phyloP scores from a whole-genome alignment of 2,797 vertebrate genomes.

The Hephaestus fuliginosus region DNA sequence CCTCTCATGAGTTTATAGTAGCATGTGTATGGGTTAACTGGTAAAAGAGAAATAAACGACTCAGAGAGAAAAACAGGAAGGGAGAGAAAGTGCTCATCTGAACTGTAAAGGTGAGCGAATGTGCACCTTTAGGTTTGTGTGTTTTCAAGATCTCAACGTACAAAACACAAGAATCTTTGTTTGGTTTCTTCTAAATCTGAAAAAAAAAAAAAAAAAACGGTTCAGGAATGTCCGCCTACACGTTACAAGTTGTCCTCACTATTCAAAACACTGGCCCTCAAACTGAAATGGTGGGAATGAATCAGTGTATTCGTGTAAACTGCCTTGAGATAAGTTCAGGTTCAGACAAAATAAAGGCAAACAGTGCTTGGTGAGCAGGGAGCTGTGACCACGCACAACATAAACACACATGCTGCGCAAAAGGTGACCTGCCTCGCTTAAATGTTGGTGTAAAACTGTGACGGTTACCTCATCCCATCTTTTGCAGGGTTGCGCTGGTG shows the following conservation, averaged over 20 bases:
- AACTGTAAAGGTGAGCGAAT: background rate
- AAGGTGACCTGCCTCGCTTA: constrained; percentile 39
- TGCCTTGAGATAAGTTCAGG: constrained; percentile 42
- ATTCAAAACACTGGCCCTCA: background rate
- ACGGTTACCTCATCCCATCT: background rate
- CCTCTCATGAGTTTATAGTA: constrained; percentile 33
- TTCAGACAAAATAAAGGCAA: constrained; percentile 63
- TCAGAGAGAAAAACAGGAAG: background rate
- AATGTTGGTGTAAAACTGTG: background rate
- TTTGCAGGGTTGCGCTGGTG: constrained; percentile 1
- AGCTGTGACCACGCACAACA: constrained; percentile 28
- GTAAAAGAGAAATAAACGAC: background rate
- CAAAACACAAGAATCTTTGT: constrained; percentile 24
- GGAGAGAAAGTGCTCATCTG: background rate
- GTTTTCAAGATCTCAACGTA: constrained; percentile 1
- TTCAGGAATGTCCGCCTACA: constrained; percentile 31
- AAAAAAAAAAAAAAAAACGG: background rate
- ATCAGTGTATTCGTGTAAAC: constrained; percentile 43
- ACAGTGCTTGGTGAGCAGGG: constrained; percentile 32
- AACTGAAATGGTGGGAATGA: constrained; percentile 21
- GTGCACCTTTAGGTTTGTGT: background rate
- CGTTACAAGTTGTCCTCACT: background rate
- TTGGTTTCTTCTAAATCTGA: constrained; percentile 10
- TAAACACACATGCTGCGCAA: constrained; percentile 35
- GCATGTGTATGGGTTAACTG: constrained; percentile 17